These are phyloP conservation scores for Micrasema minimum DNA, from an alignment of 1,140 invertebrate genomes.

Conservation along the genomic window DNA sequence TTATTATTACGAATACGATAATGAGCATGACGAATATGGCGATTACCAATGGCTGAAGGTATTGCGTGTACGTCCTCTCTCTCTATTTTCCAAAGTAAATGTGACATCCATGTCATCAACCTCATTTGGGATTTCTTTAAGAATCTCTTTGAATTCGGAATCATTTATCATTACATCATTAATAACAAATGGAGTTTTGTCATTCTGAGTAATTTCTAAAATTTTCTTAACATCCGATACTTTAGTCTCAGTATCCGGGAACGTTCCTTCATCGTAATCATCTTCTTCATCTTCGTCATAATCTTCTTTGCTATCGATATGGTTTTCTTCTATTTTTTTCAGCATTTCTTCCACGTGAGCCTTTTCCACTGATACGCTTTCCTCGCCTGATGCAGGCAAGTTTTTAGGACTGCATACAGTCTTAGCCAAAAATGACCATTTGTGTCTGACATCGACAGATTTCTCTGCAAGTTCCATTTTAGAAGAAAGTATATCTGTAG, in stretches of 20 bases:
- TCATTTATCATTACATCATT: neutral
- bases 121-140: too few species aligned
- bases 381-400: slow-evolving; percentile 21
- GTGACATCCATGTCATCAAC: too few species aligned
- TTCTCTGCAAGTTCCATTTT: slow-evolving; percentile 63
- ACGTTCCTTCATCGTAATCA: slow-evolving; percentile 16
- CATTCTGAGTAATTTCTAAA: neutral
- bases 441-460: slow-evolving; percentile 58
- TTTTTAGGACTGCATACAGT: slow-evolving; percentile 58
- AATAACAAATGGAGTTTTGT: too few species aligned
- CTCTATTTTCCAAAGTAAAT: too few species aligned
- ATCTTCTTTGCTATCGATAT: slow-evolving; percentile 24
- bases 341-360: slow-evolving; percentile 18
- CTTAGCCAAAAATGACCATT: slow-evolving; percentile 62
- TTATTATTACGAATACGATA: neutral
- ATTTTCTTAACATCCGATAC: neutral
- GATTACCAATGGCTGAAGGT: slow-evolving; percentile 5
- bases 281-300: slow-evolving; percentile 52
- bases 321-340: slow-evolving; percentile 26
- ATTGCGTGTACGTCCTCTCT: slow-evolving; percentile 2
- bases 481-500: slow-evolving; percentile 60
- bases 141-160: too few species aligned
- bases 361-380: slow-evolving; percentile 38
- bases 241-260: neutral
- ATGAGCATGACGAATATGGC: neutral